Conservation (phyloP, 2,113 vertebrate species). For the Callopanchax toddi region DNA sequence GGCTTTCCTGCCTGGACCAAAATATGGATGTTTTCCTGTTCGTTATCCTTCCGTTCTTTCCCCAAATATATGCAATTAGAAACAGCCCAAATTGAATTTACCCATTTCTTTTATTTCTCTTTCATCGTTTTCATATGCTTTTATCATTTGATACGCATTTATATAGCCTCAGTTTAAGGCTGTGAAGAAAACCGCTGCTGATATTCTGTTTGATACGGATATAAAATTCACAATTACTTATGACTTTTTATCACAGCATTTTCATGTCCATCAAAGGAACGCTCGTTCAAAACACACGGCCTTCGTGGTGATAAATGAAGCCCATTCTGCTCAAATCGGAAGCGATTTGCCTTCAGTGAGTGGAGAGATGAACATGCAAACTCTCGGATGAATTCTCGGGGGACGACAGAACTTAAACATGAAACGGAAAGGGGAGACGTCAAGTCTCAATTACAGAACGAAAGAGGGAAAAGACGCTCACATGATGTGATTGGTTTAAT, state of each 20-base stretch:
- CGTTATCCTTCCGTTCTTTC: constrained; percentile 4
- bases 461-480: constrained; percentile 4
- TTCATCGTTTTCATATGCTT: constrained; percentile 30
- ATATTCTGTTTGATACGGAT: constrained; percentile 49
- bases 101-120: constrained; percentile 30
- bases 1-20: not conserved
- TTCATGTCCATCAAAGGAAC: constrained; percentile 51
- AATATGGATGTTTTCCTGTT: not conserved
- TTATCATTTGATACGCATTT: constrained; percentile 43
- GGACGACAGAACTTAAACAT: constrained; percentile 49
- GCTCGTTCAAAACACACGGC: constrained; percentile 33
- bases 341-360: constrained; percentile 48
- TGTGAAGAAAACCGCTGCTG: constrained; percentile 26
- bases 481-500: constrained; percentile 12
- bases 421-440: constrained; percentile 34
- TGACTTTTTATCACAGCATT: constrained; percentile 55
- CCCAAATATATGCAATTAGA: constrained; percentile 26
- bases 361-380: constrained; percentile 37
- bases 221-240: constrained; percentile 36
- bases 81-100: constrained; percentile 31
- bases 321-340: constrained; percentile 52
- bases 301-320: constrained; percentile 48
- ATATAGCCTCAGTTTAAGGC: constrained; percentile 32
- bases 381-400: constrained; percentile 46
- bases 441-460: constrained; percentile 36